Base-by-base conservation (phyloP, 2,797 vertebrate species). In the Echiichthys vipera region DNA sequence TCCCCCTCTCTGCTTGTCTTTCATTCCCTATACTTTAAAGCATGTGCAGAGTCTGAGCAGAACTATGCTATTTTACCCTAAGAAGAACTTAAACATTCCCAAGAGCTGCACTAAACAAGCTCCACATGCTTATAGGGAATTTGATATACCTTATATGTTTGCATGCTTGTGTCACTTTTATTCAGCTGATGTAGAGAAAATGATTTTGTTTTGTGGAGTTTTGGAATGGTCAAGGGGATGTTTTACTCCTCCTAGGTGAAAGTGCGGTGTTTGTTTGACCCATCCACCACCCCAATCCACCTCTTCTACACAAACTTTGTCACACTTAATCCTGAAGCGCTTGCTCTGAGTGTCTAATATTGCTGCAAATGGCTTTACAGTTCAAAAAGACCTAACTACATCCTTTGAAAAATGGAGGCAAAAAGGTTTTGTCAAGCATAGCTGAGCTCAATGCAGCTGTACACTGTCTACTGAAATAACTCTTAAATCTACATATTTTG, bases 31-130 rank as follows among this genome's bases (percentile, higher is more conserved):
- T 29, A 66, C 42, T 22, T 59, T 12, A 36, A 64, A 65, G 25
- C 18, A 54, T 59, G 9, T 37, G 24, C 22, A 59, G 39, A 59
- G 22, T 72, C 58, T 25, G 15, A 65, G 34, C n/a, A 61, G 18
- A 66, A 39, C 30, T 36, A 25, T 51, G 34, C n/a, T 58, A 3
- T 63, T 78, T 42, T 29, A 37, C 30, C n/a, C 24, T 73, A 2
- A 17, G 27, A 65, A 64, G 24, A 64, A 47, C 46, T 37, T 22
- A 40, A 57, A 66, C 25, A n/a, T 40, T 43, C n/a, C 20, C 20
- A 9, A 17, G 5, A 66, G 54, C 39, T 77, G 17, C 25, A 66
- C 27, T 3, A 47, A 62, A 68, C 18, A 32, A 54, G 2, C 18
- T 17, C 30, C 14, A 27, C 25, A 2, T 32, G 13, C 30, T 14